Evolutionary conservation across 2,113 vertebrate species (phyloP).

Genomic region (Galeopterus variegatus): DNA sequence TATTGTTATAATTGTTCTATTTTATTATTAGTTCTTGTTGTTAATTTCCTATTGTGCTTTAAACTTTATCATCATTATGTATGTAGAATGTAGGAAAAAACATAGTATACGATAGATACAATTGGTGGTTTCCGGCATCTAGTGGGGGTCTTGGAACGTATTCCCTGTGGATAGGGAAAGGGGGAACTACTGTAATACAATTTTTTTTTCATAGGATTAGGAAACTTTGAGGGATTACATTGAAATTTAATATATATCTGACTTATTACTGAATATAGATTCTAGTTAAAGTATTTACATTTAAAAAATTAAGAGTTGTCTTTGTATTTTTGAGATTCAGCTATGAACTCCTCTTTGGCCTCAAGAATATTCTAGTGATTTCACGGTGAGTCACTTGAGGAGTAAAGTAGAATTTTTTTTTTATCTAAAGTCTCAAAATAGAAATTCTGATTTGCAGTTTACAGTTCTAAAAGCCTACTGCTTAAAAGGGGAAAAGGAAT

Average conservation of each 20-base stretch:
- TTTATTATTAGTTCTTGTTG: too few species aligned
- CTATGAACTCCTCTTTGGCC: not conserved
- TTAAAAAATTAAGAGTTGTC: not conserved
- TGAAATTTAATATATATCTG: not conserved
- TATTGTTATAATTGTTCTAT: too few species aligned
- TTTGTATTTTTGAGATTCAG: not conserved
- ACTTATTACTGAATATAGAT: not conserved
- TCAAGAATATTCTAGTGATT: not conserved
- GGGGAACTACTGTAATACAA: too few species aligned
- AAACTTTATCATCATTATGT: too few species aligned
- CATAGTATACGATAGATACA: too few species aligned
- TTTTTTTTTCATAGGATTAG: not conserved
- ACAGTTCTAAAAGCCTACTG: not conserved
- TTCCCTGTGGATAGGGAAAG: too few species aligned
- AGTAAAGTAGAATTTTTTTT: slow-evolving; percentile 36
- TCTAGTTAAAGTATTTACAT: not conserved
- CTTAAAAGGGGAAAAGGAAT: not conserved
- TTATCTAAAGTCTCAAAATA: not conserved
- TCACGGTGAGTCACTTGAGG: not conserved
- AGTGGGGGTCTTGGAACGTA: too few species aligned
- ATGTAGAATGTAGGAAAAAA: too few species aligned
- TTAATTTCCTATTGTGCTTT: too few species aligned
- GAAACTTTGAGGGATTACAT: not conserved
- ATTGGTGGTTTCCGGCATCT: too few species aligned
- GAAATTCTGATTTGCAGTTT: slow-evolving; percentile 4